Evolutionary conservation across 2,888 invertebrate genomes (phyloP), one percentile per base, ranked within the genome.

Genomic region (Amphipyra berbera): DNA sequence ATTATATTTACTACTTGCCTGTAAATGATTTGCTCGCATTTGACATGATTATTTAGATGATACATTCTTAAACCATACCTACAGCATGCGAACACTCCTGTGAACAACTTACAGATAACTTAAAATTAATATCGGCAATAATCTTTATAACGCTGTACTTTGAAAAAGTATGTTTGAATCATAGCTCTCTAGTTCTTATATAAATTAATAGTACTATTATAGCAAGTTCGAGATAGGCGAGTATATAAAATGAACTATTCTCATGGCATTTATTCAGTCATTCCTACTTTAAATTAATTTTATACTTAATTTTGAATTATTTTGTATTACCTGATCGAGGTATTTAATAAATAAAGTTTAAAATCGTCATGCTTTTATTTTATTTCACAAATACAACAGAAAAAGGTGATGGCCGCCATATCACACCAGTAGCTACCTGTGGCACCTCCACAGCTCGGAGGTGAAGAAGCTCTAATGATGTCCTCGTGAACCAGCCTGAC

Each of bases 211-310:
- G 66, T 72, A 63, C 46, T 72, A 61, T 30, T 70, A 55, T 48
- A 61, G 56, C 53, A 37, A 67, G 46, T 58, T 59, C 52, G 60
- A 62, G 42, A 59, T 63, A 58, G 35, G 66, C 55, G 61, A 59
- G 64, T 66, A 45, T 68, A 42, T 63, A 71, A 42, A 59, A 75
- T 79, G 68, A 79, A 80, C 69, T 80, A 63, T 78, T 81, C 77
- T 79, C 76, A 72, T 55, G 69, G 89, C 89, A 90, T 90, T 91
- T 91, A 90, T 85, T 81, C 72, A 83, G 88, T 87, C 90, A 92
- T 93, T 93, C 92, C 92, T 88, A 82, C 65, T 79, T 79, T 84
- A 82, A 80, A 82, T 76, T 78, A 67, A 68, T 76, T 78, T 77
- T 76, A 67, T 76, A 78, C 80, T 87, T 84, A 82, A 83, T 88